phyloP scores from a whole-genome alignment of 2,888 invertebrate species.

The Pollenia griseotomentosa region DNA sequence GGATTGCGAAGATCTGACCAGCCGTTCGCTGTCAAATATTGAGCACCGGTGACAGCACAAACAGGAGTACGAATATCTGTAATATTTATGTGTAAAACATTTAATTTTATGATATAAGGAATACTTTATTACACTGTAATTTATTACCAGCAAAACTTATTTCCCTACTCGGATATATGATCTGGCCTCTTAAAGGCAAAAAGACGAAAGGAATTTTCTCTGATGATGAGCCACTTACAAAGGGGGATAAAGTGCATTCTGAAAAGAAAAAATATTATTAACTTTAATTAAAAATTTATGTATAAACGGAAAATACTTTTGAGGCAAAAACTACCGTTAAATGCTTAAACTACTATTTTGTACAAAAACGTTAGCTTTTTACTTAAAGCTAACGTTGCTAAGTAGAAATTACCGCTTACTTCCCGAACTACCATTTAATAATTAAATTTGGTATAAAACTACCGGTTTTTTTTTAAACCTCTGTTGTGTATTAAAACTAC shows the following conservation, averaged over 20 bases:
- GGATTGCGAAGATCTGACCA: constrained; percentile 92
- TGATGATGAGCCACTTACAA: constrained; percentile 88
- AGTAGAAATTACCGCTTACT: too few species aligned
- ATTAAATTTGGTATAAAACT: too few species aligned
- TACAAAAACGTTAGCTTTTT: too few species aligned
- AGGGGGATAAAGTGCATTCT: constrained; percentile 93
- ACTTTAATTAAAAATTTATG: not conserved
- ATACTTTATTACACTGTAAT: not conserved
- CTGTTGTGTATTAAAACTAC: too few species aligned
- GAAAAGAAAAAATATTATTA: constrained; percentile 79
- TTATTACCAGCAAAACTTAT: constrained; percentile 89
- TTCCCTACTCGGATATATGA: constrained; percentile 94
- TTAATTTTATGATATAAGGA: not conserved
- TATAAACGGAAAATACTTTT: too few species aligned
- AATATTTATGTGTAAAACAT: constrained; percentile 16
- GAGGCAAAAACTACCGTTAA: too few species aligned
- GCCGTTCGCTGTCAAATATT: constrained; percentile 91
- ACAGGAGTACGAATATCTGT: constrained; percentile 91
- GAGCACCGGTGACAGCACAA: constrained; percentile 93
- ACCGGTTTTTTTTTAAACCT: too few species aligned
- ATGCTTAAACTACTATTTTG: too few species aligned
- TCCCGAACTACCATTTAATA: too few species aligned
- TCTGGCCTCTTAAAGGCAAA: constrained; percentile 93
- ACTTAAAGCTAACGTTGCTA: too few species aligned
- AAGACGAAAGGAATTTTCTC: constrained; percentile 95